These are phyloP conservation scores for Styela plicata DNA, from an alignment of 23 tunicate species.

Conservation along the genomic window DNA sequence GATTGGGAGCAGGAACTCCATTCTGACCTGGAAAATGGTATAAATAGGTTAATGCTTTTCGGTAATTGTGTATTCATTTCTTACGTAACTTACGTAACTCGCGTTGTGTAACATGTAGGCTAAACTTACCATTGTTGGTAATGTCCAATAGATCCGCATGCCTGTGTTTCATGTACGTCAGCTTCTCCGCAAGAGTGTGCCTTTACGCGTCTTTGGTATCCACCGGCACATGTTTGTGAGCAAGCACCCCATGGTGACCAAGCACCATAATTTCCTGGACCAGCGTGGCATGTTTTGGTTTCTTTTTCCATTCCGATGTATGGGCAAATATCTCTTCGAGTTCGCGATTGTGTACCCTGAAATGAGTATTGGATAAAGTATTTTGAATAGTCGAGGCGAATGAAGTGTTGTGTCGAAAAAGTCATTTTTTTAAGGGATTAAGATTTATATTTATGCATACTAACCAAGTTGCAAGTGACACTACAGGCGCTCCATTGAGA, in stretches of 20 bases:
- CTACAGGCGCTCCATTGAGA: constrained; percentile 78
- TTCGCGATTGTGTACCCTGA: constrained; percentile 62
- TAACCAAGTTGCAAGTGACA: constrained; percentile 67
- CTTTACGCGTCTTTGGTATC: constrained; percentile 58
- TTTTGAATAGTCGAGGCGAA: too few relatives aligned
- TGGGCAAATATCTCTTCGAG: constrained; percentile 58
- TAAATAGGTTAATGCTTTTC: too few relatives aligned
- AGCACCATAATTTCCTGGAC: constrained; percentile 71
- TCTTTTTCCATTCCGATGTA: constrained; percentile 50
- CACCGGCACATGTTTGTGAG: constrained; percentile 84
- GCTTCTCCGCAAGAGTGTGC: constrained; percentile 58
- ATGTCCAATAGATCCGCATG: constrained; percentile 54
- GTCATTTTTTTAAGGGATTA: too few relatives aligned
- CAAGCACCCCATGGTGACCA: constrained; percentile 96
- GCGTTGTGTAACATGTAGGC: too few relatives aligned
- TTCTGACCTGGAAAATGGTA: constrained; percentile 35
- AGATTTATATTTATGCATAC: background rate
- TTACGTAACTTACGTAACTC: too few relatives aligned
- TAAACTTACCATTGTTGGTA: constrained; percentile 59
- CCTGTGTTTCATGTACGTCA: constrained; percentile 33
- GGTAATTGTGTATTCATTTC: too few relatives aligned
- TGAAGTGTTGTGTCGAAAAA: too few relatives aligned
- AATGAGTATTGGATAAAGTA: background rate
- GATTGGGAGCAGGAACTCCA: constrained; percentile 49
- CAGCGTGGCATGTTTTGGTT: constrained; percentile 56